Evolutionary conservation across 2,797 vertebrate species (phyloP).

Genomic region (Pipistrellus pygmaeus): DNA sequence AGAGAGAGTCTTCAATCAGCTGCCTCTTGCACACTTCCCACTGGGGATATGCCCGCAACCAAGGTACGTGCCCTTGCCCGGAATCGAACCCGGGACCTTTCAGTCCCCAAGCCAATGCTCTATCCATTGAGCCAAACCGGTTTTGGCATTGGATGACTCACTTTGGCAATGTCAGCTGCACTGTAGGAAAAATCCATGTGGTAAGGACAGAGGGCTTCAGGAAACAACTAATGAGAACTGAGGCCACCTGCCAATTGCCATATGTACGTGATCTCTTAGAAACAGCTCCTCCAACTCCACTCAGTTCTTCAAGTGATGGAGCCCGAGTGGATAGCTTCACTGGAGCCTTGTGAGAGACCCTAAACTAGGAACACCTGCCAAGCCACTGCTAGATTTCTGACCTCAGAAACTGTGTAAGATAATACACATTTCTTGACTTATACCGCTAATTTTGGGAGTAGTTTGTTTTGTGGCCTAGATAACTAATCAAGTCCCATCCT

Average conservation of each 20-base stretch:
- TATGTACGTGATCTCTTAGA: not conserved
- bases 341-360: not conserved
- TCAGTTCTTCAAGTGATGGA: not conserved
- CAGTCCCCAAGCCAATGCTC: too few relatives aligned
- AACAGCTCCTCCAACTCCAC: not conserved
- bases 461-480: not conserved
- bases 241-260: not conserved
- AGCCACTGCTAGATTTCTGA: conserved; percentile 23
- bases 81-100: too few relatives aligned
- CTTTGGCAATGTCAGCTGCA: not conserved
- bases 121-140: too few relatives aligned
- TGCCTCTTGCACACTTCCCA: too few relatives aligned
- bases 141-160: not conserved
- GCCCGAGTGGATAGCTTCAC: not conserved
- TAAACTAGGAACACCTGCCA: not conserved
- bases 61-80: too few relatives aligned
- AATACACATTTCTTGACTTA: not conserved
- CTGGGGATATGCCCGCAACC: too few relatives aligned
- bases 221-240: not conserved
- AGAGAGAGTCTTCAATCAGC: too few relatives aligned
- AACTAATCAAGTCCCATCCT: not conserved
- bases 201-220: not conserved
- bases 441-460: not conserved
- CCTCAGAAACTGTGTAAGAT: not conserved
- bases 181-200: not conserved